These are phyloP conservation scores for Tortricodes alternella DNA, from an alignment of 2,888 invertebrate species.

Conservation along the genomic window DNA sequence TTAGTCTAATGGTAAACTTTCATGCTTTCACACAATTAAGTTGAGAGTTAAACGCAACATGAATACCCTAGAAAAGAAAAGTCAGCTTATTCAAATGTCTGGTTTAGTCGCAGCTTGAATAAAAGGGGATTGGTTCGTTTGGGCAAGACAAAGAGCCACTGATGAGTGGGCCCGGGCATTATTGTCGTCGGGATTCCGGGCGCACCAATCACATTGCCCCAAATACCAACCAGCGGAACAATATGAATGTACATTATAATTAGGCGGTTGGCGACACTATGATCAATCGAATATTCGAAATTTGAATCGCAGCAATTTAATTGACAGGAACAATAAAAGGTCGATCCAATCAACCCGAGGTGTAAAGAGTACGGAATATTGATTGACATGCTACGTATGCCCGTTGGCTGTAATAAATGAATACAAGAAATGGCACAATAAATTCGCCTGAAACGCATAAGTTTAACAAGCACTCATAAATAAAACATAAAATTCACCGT, in stretches of 20 bases:
- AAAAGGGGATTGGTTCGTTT: constrained; percentile 34
- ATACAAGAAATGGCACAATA: constrained; percentile 8
- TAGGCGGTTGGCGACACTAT: constrained; percentile 6
- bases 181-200: constrained; percentile 58
- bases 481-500: constrained; percentile 20
- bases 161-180: constrained; percentile 47
- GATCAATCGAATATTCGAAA: constrained; percentile 15
- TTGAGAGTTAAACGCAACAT: too few species aligned
- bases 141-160: constrained; percentile 55
- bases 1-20: neutral
- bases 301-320: neutral
- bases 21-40: neutral
- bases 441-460: neutral
- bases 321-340: neutral
- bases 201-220: constrained; percentile 66
- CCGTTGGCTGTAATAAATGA: neutral
- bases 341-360: neutral
- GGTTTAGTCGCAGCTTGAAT: constrained; percentile 17
- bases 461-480: constrained; percentile 14
- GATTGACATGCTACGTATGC: neutral
- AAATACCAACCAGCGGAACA: constrained; percentile 50
- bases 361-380: neutral
- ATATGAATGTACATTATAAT: constrained; percentile 24
- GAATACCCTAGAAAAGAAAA: neutral
- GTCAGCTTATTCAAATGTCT: too few species aligned